Base-by-base conservation (phyloP, 2,113 vertebrate species). In the Hiodon tergisus region DNA sequence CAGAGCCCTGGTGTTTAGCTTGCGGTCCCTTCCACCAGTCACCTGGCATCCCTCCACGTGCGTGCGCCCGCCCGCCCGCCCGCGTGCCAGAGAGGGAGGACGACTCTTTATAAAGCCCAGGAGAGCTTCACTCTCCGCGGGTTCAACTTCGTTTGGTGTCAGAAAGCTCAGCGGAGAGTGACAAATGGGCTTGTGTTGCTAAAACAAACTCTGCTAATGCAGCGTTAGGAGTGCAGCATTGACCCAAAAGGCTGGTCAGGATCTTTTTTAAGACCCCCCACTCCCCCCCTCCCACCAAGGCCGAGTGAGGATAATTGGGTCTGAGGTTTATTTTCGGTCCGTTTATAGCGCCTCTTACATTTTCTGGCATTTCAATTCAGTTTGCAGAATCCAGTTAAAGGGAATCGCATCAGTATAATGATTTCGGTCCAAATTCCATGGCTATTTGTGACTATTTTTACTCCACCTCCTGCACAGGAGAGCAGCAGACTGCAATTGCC, bases 111-210 rank as follows among this genome's bases (percentile, higher is more conserved):
- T 72, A 78, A 55, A 68, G 75, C 75, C 46, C 79, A 79, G 79
- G 82, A 82, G 74, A 65, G 52, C 71, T 66, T 4, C 8, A 31
- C 71, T 69, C 77, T 81, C 53, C 70, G 69, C 71, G 66, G 78
- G 80, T 85, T 74, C 78, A 31, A 82, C 81, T 75, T 46, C 66
- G 51, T 81, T 80, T 83, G 81, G 81, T 83, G 76, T 81, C 78
- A 75, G 59, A 81, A 53, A 78, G 75, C 76, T 74, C 81, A 75
- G 79, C 80, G 81, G 63, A n/a, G 73, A 73, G 48, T 81, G 81
- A 88, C 81, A 79, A 84, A 84, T 83, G 81, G 77, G 71, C 82
- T 81, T 62, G 66, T 76, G 69, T 89, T 82, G 83, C 83, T 71
- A 77, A 85, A 84, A 81, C 82, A 84, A 87, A 83, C 81, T 31